Evolutionary conservation across 2,113 vertebrate genomes (phyloP).

Genomic region (Apteryx owenii): DNA sequence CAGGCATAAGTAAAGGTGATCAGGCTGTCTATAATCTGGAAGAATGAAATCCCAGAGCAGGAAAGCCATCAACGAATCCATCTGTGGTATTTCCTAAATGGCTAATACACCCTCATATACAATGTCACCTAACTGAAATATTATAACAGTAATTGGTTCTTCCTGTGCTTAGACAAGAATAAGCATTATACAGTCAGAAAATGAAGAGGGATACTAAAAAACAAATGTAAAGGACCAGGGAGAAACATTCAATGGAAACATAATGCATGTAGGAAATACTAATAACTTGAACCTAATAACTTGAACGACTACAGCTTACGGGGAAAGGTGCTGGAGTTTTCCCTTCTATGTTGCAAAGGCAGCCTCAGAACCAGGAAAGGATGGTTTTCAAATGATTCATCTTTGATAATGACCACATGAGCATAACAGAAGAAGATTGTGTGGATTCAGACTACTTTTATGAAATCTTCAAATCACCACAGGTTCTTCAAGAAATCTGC

Average conservation of each 20-base stretch:
- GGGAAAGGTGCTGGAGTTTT: not conserved
- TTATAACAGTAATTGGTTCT: slow-evolving; percentile 38
- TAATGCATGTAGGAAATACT: not conserved
- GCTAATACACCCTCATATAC: not conserved
- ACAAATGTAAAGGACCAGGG: not conserved
- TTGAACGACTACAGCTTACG: not conserved
- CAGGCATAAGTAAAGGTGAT: not conserved
- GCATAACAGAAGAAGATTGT: not conserved
- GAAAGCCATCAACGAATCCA: not conserved
- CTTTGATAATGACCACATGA: not conserved
- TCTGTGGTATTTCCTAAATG: not conserved
- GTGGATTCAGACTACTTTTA: not conserved
- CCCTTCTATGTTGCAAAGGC: not conserved
- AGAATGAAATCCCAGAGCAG: slow-evolving; percentile 1
- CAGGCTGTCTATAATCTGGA: not conserved
- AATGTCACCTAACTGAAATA: slow-evolving; percentile 20
- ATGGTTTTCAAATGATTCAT: not conserved
- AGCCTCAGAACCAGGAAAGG: not conserved
- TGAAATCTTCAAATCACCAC: not conserved
- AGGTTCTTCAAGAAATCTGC: not conserved
- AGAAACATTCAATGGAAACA: not conserved
- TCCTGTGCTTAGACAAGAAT: slow-evolving; percentile 42
- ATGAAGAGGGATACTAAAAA: not conserved
- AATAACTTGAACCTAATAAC: not conserved
- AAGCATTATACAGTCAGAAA: not conserved